Evolutionary conservation across 2,113 vertebrate genomes (phyloP).

Genomic region (Ageneiosus marmoratus): DNA sequence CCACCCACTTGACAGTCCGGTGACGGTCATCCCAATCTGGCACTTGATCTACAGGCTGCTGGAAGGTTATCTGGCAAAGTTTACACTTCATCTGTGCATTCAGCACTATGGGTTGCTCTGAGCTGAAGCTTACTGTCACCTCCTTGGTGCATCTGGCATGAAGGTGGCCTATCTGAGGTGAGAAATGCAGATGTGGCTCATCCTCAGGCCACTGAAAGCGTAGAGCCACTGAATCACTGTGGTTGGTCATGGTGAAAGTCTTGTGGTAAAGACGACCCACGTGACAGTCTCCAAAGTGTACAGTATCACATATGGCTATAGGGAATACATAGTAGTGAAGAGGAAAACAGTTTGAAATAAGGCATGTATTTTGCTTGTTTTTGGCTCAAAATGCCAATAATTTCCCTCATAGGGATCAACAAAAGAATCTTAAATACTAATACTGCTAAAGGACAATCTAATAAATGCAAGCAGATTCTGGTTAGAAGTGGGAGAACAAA

Average conservation of each 20-base stretch:
- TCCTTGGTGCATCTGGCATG: slow-evolving; percentile 84
- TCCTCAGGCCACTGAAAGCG: slow-evolving; percentile 82
- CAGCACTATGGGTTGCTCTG: slow-evolving; percentile 68
- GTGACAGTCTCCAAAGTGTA: slow-evolving; percentile 85
- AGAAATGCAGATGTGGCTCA: slow-evolving; percentile 69
- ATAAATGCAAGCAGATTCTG: not conserved
- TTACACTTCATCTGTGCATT: slow-evolving; percentile 74
- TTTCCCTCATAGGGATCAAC: too few species aligned
- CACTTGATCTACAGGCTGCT: slow-evolving; percentile 75
- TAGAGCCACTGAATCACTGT: slow-evolving; percentile 68
- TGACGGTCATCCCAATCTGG: slow-evolving; percentile 83
- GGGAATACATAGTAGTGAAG: slow-evolving; percentile 23
- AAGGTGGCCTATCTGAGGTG: slow-evolving; percentile 86
- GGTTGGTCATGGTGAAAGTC: slow-evolving; percentile 84
- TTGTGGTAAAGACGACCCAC: slow-evolving; percentile 66
- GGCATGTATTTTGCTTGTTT: not conserved
- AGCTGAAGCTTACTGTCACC: slow-evolving; percentile 76
- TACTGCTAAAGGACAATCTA: not conserved
- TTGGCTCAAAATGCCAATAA: not conserved
- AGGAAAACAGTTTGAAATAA: not conserved
- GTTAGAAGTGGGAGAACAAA: not conserved
- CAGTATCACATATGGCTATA: slow-evolving; percentile 69
- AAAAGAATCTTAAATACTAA: too few species aligned
- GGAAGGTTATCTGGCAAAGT: slow-evolving; percentile 75
- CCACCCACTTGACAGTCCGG: slow-evolving; percentile 73